Evolutionary conservation across 2,888 invertebrate genomes (phyloP).

Genomic region (Cyclophora punctaria): DNA sequence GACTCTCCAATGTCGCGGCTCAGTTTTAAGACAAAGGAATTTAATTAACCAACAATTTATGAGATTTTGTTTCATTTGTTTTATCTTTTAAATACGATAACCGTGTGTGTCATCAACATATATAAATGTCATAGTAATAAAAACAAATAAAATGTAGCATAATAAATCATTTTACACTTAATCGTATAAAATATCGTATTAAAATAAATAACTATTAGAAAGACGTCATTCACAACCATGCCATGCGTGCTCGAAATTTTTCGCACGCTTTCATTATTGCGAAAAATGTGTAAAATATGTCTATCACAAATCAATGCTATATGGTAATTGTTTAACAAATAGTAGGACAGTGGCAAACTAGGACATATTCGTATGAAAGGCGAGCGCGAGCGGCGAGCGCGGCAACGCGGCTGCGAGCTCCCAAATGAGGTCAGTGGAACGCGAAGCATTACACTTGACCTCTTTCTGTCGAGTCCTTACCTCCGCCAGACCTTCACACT

Average conservation of each 20-base stretch:
- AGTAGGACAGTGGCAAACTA: slow-evolving; percentile 49
- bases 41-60: slow-evolving; percentile 1
- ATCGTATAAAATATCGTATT: too few species aligned
- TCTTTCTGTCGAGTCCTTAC: slow-evolving; percentile 72
- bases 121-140: too few species aligned
- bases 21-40: slow-evolving; percentile 5
- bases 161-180: too few species aligned
- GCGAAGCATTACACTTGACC: slow-evolving; percentile 73
- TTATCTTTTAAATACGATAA: too few species aligned
- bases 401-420: slow-evolving; percentile 37
- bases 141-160: too few species aligned
- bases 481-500: slow-evolving; percentile 73
- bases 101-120: too few species aligned
- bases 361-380: slow-evolving; percentile 61
- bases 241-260: too few species aligned
- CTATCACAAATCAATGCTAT: background rate
- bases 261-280: too few species aligned
- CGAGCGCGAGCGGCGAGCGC: slow-evolving; percentile 37
- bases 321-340: slow-evolving; percentile 13
- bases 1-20: slow-evolving; percentile 8
- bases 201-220: too few species aligned
- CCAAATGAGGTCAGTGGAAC: slow-evolving; percentile 73
- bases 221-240: too few species aligned
- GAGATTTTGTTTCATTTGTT: background rate
- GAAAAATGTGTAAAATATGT: too few species aligned